A percentile compares a stretch with the other conserved stretches of the same genome.
Conservation (phyloP, 2,113 vertebrate species). For the Eublepharis macularius region DNA sequence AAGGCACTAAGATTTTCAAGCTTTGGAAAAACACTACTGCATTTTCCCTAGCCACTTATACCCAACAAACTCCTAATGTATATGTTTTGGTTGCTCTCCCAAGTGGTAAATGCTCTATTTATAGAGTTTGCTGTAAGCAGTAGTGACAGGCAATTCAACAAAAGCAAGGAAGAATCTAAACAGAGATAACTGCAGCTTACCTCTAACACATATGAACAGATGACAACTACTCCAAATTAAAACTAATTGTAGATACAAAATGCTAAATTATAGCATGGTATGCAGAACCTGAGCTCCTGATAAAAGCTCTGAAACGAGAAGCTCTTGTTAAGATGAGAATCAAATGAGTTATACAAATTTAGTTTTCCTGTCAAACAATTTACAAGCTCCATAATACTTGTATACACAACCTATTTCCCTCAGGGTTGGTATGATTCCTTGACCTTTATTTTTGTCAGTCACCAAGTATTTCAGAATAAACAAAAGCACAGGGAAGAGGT, state of each 20-base stretch:
- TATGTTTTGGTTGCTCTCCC: not conserved
- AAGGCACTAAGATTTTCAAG: not conserved
- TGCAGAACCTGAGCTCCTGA: not conserved
- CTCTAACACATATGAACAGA: not conserved
- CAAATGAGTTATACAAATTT: not conserved
- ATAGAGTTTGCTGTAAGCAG: not conserved
- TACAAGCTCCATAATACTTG: not conserved
- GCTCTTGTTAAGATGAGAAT: not conserved
- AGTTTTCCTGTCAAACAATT: not conserved
- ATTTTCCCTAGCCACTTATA: not conserved
- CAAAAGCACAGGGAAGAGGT: not conserved
- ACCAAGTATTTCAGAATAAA: not conserved
- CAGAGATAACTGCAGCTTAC: not conserved
- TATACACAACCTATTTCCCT: not conserved
- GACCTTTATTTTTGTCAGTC: not conserved
- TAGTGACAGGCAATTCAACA: not conserved
- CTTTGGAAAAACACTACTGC: not conserved
- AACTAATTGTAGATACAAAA: not conserved
- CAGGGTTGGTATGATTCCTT: not conserved
- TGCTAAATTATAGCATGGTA: not conserved
- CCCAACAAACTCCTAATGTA: not conserved
- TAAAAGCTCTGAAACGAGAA: accelerated
- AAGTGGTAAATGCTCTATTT: not conserved
- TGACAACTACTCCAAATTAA: not conserved
- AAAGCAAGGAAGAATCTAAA: not conserved